A percentile compares a stretch with the other conserved stretches of the same genome.
Evolutionary conservation across 2,797 vertebrate genomes (phyloP).

Genomic region (Thunnus albacares): DNA sequence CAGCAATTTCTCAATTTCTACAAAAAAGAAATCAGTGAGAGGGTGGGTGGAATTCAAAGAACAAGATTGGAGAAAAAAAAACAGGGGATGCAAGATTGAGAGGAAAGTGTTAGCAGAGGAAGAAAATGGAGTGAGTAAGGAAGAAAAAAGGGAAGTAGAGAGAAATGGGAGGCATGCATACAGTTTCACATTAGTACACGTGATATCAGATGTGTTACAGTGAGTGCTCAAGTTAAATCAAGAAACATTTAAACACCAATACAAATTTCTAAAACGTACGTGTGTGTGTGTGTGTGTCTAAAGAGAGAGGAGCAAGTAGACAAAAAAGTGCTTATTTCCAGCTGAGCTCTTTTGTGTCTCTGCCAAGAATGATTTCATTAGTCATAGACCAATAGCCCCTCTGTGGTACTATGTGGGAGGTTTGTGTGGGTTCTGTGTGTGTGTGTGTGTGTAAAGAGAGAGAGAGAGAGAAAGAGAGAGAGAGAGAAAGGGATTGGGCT

Average conservation of each 20-base stretch:
- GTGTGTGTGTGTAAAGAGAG: constrained; percentile 4
- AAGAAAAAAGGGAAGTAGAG: background rate
- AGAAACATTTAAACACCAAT: constrained; percentile 22
- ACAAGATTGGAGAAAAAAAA: background rate
- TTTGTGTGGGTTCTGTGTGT: constrained; percentile 36
- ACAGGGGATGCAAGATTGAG: background rate
- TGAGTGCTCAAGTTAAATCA: background rate
- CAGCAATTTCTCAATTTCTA: constrained; percentile 57
- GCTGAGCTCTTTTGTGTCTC: constrained; percentile 44
- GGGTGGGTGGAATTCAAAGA: background rate
- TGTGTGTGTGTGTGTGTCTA: constrained; percentile 23
- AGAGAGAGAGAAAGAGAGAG: background rate
- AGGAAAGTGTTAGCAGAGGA: background rate
- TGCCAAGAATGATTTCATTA: constrained; percentile 61
- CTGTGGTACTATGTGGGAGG: constrained; percentile 51
- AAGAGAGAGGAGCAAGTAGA: background rate
- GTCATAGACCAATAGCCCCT: constrained; percentile 47
- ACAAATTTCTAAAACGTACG: background rate
- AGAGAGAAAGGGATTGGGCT: background rate
- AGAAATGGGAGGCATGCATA: background rate
- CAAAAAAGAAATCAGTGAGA: constrained; percentile 35
- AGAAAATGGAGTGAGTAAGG: background rate
- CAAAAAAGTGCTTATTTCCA: constrained; percentile 26
- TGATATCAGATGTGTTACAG: constrained; percentile 18
- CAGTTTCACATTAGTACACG: background rate